A percentile compares a stretch with the other conserved stretches of the same genome.
These are phyloP conservation scores for Apamea crenata DNA, from an alignment of 2,888 invertebrate species.

Conservation along the genomic window DNA sequence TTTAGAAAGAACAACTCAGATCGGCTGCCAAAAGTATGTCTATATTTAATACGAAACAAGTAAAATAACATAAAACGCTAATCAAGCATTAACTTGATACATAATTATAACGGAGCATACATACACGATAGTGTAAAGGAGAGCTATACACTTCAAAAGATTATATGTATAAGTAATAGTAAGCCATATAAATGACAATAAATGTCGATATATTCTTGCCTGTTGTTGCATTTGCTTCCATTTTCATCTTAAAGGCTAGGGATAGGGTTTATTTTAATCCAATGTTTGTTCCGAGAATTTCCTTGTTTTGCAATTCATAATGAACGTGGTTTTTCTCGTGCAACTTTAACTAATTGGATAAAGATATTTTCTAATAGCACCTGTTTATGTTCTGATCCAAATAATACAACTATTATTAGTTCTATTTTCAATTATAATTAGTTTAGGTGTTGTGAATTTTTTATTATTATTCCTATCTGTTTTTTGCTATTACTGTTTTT, in stretches of 20 bases:
- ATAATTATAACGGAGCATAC: too few species aligned
- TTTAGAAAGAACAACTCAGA: too few species aligned
- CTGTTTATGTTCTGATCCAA: not conserved
- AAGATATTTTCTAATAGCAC: not conserved
- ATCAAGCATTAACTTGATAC: too few species aligned
- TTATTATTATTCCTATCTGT: not conserved
- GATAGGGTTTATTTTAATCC: not conserved
- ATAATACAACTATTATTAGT: not conserved
- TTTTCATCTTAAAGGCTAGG: not conserved
- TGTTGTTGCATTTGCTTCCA: not conserved
- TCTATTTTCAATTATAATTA: not conserved
- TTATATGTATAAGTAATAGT: too few species aligned
- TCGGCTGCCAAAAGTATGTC: too few species aligned
- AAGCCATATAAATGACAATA: too few species aligned
- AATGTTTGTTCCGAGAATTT: not conserved
- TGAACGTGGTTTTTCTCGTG: not conserved
- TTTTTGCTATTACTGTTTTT: not conserved
- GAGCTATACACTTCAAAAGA: too few species aligned
- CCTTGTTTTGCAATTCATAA: not conserved
- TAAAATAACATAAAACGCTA: too few species aligned
- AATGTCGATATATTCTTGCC: too few species aligned
- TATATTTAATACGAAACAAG: too few species aligned
- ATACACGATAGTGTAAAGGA: too few species aligned
- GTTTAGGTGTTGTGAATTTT: not conserved
- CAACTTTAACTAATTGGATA: not conserved